Conservation (phyloP, 2,113 vertebrate species). For the Poeciliopsis retropinna region DNA sequence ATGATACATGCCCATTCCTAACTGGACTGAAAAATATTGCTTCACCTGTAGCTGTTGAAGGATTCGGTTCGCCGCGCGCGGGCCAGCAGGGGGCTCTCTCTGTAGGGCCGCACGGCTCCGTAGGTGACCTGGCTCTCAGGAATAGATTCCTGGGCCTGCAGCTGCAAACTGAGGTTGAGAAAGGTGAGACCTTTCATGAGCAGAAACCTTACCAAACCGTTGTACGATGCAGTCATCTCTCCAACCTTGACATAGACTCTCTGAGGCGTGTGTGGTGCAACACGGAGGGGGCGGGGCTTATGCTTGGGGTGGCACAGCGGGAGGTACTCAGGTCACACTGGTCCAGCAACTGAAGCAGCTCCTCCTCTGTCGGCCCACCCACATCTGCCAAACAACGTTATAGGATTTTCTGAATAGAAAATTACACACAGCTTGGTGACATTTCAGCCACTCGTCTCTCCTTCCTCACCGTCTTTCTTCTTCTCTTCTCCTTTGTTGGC, state of each 20-base stretch:
- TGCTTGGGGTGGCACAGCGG: conserved; percentile 95
- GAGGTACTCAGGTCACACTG: conserved; percentile 97
- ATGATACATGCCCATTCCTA: too few relatives aligned
- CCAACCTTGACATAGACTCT: conserved; percentile 93
- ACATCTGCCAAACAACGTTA: conserved; percentile 77
- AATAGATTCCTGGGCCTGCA: conserved; percentile 86
- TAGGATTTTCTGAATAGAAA: neutral
- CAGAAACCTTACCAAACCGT: neutral
- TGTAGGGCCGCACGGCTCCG: conserved; percentile 89
- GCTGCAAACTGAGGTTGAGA: conserved; percentile 84
- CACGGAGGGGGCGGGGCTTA: conserved; percentile 95
- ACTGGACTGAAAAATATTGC: neutral
- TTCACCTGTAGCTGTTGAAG: conserved; percentile 88
- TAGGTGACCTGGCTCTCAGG: conserved; percentile 87
- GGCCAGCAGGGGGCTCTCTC: conserved; percentile 94
- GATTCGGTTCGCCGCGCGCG: conserved; percentile 93
- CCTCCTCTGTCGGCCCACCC: conserved; percentile 94
- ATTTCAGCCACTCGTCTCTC: neutral
- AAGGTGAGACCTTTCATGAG: neutral
- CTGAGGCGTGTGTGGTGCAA: conserved; percentile 90
- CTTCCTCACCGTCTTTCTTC: conserved; percentile 77
- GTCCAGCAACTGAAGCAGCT: conserved; percentile 93
- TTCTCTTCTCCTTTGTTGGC: conserved; percentile 91
- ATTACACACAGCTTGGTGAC: neutral
- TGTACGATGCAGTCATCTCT: neutral